A percentile compares a stretch with the other conserved stretches of the same genome.
Conservation (phyloP, 2,888 invertebrate species). For the Ligdia adustata region DNA sequence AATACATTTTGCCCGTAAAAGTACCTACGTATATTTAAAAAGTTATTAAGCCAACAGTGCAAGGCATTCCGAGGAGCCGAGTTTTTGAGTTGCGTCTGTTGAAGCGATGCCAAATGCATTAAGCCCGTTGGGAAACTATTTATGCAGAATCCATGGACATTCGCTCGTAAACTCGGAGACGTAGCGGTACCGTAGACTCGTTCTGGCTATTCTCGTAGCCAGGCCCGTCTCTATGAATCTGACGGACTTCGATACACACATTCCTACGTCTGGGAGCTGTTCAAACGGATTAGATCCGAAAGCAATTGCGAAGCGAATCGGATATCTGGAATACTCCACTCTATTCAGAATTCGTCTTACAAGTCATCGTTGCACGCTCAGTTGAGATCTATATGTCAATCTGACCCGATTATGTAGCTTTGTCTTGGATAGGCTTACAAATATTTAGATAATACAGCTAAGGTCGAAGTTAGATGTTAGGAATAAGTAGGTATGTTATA, state of each 20-base stretch:
- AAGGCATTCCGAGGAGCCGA: constrained; percentile 15
- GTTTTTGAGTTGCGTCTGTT: constrained; percentile 27
- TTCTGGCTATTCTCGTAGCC: constrained; percentile 49
- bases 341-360: constrained; percentile 38
- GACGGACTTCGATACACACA: constrained; percentile 53
- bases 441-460: no score
- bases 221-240: constrained; percentile 42
- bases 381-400: not conserved
- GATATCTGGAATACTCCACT: constrained; percentile 44
- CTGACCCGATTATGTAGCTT: not conserved
- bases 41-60: constrained; percentile 26
- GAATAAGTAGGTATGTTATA: no score
- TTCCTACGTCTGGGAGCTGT: constrained; percentile 49
- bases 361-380: constrained; percentile 19
- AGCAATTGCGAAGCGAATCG: constrained; percentile 47
- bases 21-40: constrained; percentile 16
- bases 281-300: constrained; percentile 56
- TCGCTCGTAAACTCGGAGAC: constrained; percentile 29
- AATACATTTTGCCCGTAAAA: not conserved
- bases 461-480: no score
- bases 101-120: constrained; percentile 20
- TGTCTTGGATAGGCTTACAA: not conserved
- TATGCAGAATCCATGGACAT: constrained; percentile 42
- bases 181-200: constrained; percentile 46
- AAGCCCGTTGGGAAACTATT: constrained; percentile 38